Base-by-base conservation (phyloP, 1,140 invertebrate species). In the Bradynema listronoti region DNA sequence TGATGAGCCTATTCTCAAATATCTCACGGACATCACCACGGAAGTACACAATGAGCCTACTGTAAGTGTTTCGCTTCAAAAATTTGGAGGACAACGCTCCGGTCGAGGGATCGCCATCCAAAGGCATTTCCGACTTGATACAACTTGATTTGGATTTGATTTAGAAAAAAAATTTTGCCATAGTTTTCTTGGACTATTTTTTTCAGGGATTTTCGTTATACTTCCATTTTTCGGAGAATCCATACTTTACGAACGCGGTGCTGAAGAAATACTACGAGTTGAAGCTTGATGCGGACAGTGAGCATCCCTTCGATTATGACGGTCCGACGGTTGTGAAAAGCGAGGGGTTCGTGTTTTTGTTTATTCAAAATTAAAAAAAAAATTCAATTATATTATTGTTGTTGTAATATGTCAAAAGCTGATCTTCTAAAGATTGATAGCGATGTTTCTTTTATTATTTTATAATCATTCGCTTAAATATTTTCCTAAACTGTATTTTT, bases 251-350 rank as follows among this genome's bases (percentile, higher is more conserved):
- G n/a, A 93, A 99, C 81, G 82, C 84, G 7, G 83, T 94, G 33
- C 84, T 98, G 58, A 93, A 89, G 24, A 98, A 98, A 82, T 85
- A 89, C 77, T 99, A 98, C 79, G 84, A 87, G 59, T 88, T 98
- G 85, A 90, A 89, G 78, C 90, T 89, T 78, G 84, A 7, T 47
- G 19, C 45, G 7, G 7, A 47, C 7, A 7, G 7, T 24, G 45
- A 47, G 22, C 19, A 47, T 47, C 45, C 45, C 7, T 90, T 97
- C 75, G 85, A 86, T 62, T 97, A 94, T 82, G 94, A 98, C 82
- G 94, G 94, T 6, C 92, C 94, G 2, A 91, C 94, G 82, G 94
- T 98, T 65, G 86, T 87, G 71, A 91, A 89, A 78, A 91, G 90
- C 82, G 87, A 87, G 63, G 83, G 84, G 30, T 92, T 16, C 33